phyloP scores from a whole-genome alignment of 53 echinoderm and acorn worm genomes.

The Astropecten irregularis region DNA sequence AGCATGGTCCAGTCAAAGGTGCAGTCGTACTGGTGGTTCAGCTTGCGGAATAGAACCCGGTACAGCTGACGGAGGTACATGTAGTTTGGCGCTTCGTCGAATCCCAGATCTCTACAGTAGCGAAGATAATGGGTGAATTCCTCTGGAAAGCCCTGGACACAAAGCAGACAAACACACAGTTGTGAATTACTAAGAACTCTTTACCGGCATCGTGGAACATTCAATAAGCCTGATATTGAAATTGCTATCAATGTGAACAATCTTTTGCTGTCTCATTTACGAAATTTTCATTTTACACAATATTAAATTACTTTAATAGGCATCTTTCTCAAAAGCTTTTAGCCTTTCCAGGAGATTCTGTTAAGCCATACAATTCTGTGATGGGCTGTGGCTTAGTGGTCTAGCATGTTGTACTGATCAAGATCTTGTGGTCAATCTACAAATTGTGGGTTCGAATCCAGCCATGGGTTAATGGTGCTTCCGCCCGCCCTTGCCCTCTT shows the following conservation, averaged over 20 bases:
- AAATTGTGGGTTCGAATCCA: no score
- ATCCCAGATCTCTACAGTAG: constrained; percentile 83
- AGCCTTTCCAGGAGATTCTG: no score
- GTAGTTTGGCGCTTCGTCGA: constrained; percentile 94
- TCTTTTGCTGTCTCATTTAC: no score
- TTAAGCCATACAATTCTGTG: no score
- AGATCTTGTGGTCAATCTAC: no score
- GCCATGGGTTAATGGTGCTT: no score
- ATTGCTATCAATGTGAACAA: no score
- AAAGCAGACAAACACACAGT: background rate
- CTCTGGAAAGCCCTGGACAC: constrained; percentile 80
- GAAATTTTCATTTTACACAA: no score
- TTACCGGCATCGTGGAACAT: background rate
- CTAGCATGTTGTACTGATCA: no score
- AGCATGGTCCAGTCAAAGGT: constrained; percentile 93
- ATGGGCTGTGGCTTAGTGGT: no score
- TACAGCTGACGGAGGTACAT: constrained; percentile 95
- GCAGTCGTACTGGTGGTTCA: constrained; percentile 97
- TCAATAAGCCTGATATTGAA: background rate
- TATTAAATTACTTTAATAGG: no score
- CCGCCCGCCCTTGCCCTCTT: no score
- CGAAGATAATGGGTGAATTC: constrained; percentile 91
- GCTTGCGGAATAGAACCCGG: constrained; percentile 91
- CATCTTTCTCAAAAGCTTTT: background rate
- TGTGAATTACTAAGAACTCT: background rate